These are phyloP conservation scores for Protobothrops mucrosquamatus DNA, from an alignment of 2,113 vertebrate genomes.

Conservation along the genomic window DNA sequence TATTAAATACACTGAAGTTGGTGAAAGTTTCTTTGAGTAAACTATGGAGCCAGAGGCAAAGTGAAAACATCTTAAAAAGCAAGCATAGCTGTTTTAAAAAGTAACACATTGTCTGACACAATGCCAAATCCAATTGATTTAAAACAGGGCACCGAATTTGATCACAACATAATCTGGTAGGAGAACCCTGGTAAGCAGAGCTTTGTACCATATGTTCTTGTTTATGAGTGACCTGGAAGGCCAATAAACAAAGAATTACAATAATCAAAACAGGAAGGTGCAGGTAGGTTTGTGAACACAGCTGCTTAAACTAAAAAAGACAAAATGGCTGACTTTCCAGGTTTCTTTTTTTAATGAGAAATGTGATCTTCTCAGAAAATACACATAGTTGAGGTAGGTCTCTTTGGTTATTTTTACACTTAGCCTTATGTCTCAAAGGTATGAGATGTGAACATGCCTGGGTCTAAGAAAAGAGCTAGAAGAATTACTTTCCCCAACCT, in stretches of 20 bases:
- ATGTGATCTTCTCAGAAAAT: not conserved
- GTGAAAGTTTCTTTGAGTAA: constrained; percentile 34
- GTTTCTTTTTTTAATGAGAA: not conserved
- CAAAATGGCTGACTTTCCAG: not conserved
- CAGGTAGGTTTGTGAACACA: constrained; percentile 3
- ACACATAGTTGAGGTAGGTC: not conserved
- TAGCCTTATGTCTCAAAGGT: not conserved
- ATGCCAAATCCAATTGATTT: constrained; percentile 49
- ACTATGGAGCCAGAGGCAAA: constrained; percentile 36
- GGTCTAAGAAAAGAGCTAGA: not conserved
- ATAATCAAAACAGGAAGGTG: constrained; percentile 22
- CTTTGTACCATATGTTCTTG: not conserved
- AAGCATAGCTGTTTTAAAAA: constrained; percentile 51
- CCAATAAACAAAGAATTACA: constrained; percentile 18
- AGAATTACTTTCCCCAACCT: not conserved
- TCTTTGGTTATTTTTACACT: not conserved
- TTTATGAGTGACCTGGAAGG: constrained; percentile 40
- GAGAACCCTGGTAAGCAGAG: constrained; percentile 26
- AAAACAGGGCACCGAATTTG: constrained; percentile 39
- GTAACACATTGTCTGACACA: constrained; percentile 34
- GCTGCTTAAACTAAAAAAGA: not conserved
- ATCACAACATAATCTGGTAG: constrained; percentile 22
- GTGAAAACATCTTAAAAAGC: constrained; percentile 41
- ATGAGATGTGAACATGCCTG: not conserved
- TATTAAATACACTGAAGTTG: not conserved